Evolutionary conservation across 1,140 invertebrate species (phyloP), one percentile per base, ranked within the genome.

Genomic region (Drosophila carrolli): DNA sequence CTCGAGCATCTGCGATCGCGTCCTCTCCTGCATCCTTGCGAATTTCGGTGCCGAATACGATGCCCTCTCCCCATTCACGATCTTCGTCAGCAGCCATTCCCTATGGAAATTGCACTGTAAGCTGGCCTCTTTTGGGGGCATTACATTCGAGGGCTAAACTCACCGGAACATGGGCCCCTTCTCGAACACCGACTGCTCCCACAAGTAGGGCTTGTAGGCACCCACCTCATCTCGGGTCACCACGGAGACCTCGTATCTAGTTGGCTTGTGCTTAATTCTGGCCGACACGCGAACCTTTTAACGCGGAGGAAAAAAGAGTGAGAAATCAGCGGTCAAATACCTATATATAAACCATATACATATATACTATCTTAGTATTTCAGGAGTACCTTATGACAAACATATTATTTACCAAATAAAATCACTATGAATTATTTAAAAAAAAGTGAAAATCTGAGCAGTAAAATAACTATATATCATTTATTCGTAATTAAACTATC

Each of bases 11-110:
- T 98, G 97, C 44, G 95, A 96, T 23, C 97, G 94, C 0, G 97
- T 98, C 55, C 97, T 93, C 88, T 98, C 97, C 91, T 98, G 96
- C 96, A 99, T 98, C 65, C 98, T 95, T 0, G 98, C 97, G 92
- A 99, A 99, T 93, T 99, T 98, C 0, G 98, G 97, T 5, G 98
- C 98, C 10, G 98, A 99, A 89, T 99, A 99, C 65, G 97, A 98
- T 0, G 98, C 98, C 63, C 98, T 94, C 92, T 99, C 98, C 0
- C 98, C 98, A 86, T 99, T 99, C 1, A 99, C 98, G 50, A 99
- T 97, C 93, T 99, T 99, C 4, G 98, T 99, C 5, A 99, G 94
- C 16, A 99, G 94, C 97, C 98, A 99, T 92, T 99, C 98, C 32
- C 97, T 95, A 68, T 8, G 9, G 10, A 16, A 14, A 9, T 50